phyloP scores from a whole-genome alignment of 2,888 invertebrate genomes.

The Stenodera caucasica region DNA sequence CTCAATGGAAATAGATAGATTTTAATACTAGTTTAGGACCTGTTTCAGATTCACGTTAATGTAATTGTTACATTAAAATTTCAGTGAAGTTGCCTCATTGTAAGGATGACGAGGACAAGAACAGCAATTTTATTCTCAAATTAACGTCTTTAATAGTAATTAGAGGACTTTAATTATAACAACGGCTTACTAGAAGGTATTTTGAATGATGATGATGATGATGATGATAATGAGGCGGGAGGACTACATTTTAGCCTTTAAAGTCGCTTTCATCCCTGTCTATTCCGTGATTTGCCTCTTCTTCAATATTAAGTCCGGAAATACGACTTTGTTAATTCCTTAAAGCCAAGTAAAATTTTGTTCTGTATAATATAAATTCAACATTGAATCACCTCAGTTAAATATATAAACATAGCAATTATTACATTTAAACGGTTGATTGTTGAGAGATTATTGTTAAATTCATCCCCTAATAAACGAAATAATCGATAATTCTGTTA shows the following conservation, averaged over 20 bases:
- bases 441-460: no score
- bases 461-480: no score
- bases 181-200: neutral
- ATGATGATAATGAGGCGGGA: no score
- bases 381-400: no score
- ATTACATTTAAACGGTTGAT: no score
- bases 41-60: neutral
- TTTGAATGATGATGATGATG: neutral
- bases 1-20: no score
- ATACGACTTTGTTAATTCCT: neutral
- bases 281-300: neutral
- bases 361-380: no score
- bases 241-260: neutral
- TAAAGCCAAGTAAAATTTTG: no score
- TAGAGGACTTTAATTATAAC: neutral
- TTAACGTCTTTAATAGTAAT: constrained; percentile 1
- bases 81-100: neutral
- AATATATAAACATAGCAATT: no score
- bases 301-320: neutral
- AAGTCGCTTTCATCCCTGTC: neutral
- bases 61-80: neutral
- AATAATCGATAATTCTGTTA: no score
- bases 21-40: neutral
- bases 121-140: neutral
- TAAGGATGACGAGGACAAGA: neutral